Percentiles rank a stretch among this genome's conserved stretches.
phyloP scores from a whole-genome alignment of 2,888 invertebrate species.

The Nymphalis polychloros region DNA sequence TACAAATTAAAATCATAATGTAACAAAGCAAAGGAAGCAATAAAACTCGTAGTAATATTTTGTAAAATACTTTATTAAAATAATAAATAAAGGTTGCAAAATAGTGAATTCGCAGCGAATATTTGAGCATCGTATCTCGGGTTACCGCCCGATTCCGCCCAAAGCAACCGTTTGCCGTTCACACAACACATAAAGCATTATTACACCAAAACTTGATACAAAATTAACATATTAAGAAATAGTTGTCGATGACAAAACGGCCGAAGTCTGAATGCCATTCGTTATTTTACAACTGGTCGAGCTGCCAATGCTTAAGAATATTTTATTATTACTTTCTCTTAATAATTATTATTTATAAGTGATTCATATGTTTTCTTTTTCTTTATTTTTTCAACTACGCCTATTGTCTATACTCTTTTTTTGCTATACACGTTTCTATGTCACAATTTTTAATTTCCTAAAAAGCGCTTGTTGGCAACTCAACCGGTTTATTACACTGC shows the following conservation, averaged over 20 bases:
- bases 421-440: constrained; percentile 22
- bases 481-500: constrained; percentile 20
- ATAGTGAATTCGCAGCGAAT: constrained; percentile 66
- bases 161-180: constrained; percentile 49
- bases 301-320: neutral
- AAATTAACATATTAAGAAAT: constrained; percentile 46
- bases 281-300: constrained; percentile 12
- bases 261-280: constrained; percentile 5
- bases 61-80: constrained; percentile 79
- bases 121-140: constrained; percentile 47
- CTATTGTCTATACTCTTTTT: constrained; percentile 24
- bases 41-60: constrained; percentile 39
- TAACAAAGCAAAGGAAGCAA: neutral
- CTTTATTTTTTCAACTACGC: constrained; percentile 15
- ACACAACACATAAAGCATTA: constrained; percentile 51
- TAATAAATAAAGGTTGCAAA: constrained; percentile 78
- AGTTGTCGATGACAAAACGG: constrained; percentile 11
- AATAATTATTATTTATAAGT: neutral
- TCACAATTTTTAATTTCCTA: constrained; percentile 14
- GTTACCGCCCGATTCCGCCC: constrained; percentile 39
- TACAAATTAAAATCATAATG: no score
- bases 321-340: constrained; percentile 8
- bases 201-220: constrained; percentile 56
- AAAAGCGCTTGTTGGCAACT: constrained; percentile 26
- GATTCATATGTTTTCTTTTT: constrained; percentile 1